A percentile compares a stretch with the other conserved stretches of the same genome.
These are phyloP conservation scores for Crotophaga sulcirostris DNA, from an alignment of 2,113 vertebrate species.

Conservation along the genomic window DNA sequence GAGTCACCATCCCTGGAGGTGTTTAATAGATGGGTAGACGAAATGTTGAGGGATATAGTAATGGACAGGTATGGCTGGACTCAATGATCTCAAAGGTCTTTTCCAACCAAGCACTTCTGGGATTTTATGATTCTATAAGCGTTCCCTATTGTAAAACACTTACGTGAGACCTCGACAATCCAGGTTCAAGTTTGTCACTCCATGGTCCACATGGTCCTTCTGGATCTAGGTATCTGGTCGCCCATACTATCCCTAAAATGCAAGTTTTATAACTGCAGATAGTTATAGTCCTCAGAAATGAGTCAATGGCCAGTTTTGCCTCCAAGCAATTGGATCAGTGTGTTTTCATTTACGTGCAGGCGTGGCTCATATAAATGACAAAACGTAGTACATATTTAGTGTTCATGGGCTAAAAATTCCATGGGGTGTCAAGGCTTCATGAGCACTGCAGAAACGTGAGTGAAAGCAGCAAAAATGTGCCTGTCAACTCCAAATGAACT, in stretches of 20 bases:
- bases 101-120: too few relatives aligned
- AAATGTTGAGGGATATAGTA: too few relatives aligned
- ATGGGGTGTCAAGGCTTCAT: background rate
- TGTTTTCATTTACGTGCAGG: background rate
- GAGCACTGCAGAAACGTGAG: background rate
- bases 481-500: background rate
- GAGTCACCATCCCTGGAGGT: too few relatives aligned
- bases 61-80: too few relatives aligned
- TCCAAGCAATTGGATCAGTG: background rate
- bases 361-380: background rate
- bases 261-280: too few relatives aligned
- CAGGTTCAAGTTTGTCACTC: background rate
- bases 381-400: rapidly evolving
- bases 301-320: background rate
- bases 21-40: too few relatives aligned
- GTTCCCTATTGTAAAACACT: rapidly evolving
- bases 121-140: too few relatives aligned
- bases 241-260: background rate
- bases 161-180: background rate
- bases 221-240: background rate
- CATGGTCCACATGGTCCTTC: background rate
- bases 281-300: background rate
- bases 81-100: too few relatives aligned
- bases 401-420: background rate
- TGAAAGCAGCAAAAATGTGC: background rate